Evolutionary conservation across 2,797 vertebrate species (phyloP).

Genomic region (Macroramphosus scolopax): DNA sequence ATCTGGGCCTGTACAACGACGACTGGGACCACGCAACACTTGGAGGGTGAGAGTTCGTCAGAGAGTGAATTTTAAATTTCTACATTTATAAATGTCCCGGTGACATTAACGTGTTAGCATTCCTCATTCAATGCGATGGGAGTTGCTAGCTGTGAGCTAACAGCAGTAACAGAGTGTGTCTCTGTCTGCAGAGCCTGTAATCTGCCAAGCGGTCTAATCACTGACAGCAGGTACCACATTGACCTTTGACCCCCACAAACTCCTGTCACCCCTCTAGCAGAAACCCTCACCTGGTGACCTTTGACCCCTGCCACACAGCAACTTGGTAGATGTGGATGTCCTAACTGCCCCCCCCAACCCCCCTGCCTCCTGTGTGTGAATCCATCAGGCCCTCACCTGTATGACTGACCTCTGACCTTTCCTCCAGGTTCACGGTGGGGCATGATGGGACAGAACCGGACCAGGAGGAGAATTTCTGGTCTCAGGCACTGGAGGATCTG

Average conservation of each 20-base stretch:
- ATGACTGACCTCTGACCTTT: constrained; percentile 33
- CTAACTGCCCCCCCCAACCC: constrained; percentile 10
- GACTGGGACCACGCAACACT: constrained; percentile 89
- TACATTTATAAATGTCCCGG: too few relatives aligned
- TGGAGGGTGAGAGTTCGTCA: constrained; percentile 77
- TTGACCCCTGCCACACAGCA: constrained; percentile 33
- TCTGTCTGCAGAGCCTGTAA: constrained; percentile 74
- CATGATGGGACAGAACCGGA: constrained; percentile 89
- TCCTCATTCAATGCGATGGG: constrained; percentile 6
- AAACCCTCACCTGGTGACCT: constrained; percentile 60
- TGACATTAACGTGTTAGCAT: constrained; percentile 17
- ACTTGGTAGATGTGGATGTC: constrained; percentile 33
- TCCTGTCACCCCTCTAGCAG: constrained; percentile 23
- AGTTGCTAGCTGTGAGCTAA: constrained; percentile 36
- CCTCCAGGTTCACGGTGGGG: constrained; percentile 84
- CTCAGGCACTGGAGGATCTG: constrained; percentile 96
- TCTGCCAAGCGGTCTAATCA: constrained; percentile 79
- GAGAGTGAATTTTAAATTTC: too few relatives aligned
- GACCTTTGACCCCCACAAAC: constrained; percentile 40
- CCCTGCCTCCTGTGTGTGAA: constrained; percentile 38
- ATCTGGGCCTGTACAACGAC: constrained; percentile 87
- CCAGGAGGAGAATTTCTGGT: constrained; percentile 99
- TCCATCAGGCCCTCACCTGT: background rate
- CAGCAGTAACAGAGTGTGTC: constrained; percentile 51
- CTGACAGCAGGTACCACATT: constrained; percentile 78